Evolutionary conservation across 2,113 vertebrate genomes (phyloP).

Genomic region (Anas platyrhynchos): DNA sequence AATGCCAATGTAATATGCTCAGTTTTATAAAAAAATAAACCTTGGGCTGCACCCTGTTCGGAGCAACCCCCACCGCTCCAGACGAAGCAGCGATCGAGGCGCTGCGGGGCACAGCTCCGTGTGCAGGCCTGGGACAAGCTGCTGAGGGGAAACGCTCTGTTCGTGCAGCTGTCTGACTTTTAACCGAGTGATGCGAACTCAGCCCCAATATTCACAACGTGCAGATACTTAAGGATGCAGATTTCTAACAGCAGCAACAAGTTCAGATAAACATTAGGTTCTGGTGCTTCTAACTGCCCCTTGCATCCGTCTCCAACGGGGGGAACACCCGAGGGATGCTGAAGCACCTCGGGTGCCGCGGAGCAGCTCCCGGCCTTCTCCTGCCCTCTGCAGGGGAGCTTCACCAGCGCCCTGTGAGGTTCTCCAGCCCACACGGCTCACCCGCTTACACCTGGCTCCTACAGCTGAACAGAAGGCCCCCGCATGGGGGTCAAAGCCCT

Average conservation of each 20-base stretch:
- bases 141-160: too few species aligned
- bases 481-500: fast-evolving
- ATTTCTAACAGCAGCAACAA: background rate
- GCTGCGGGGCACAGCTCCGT: fast-evolving
- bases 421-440: background rate
- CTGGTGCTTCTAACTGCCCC: background rate
- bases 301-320: background rate
- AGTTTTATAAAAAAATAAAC: background rate
- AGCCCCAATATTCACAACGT: background rate
- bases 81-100: background rate
- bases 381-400: background rate
- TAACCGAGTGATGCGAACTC: fast-evolving
- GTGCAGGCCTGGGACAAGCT: background rate
- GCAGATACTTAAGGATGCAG: background rate
- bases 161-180: too few species aligned
- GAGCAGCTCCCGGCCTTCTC: background rate
- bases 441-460: fast-evolving
- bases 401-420: fast-evolving
- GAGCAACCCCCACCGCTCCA: background rate
- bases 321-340: too few species aligned
- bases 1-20: background rate
- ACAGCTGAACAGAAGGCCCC: background rate
- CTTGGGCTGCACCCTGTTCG: fast-evolving
- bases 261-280: too few species aligned
- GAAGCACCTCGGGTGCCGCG: too few species aligned